A percentile compares a stretch with the other conserved stretches of the same genome.
phyloP scores from a whole-genome alignment of 2,888 invertebrate genomes.

The Chrysopilus asiliformis region DNA sequence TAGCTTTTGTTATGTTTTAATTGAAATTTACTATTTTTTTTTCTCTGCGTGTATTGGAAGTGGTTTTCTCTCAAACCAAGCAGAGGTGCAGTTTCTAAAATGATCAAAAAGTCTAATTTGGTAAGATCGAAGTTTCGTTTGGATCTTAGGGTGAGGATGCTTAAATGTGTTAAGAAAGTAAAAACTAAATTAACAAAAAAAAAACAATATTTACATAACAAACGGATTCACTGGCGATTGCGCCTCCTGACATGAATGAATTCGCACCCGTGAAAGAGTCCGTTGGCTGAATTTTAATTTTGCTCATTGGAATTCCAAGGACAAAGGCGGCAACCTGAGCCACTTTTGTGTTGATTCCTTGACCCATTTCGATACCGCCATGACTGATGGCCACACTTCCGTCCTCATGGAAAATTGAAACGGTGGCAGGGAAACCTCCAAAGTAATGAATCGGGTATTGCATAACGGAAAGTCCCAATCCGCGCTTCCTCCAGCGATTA shows the following conservation, averaged over 20 bases:
- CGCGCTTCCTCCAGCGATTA: conserved; percentile 72
- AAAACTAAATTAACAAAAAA: too few relatives aligned
- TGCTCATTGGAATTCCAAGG: conserved; percentile 52
- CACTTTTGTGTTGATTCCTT: conserved; percentile 55
- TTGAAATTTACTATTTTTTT: too few relatives aligned
- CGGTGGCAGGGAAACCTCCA: conserved; percentile 43
- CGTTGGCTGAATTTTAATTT: conserved; percentile 50
- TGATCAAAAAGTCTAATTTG: too few relatives aligned
- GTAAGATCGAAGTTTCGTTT: neutral
- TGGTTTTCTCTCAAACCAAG: too few relatives aligned
- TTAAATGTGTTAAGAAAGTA: too few relatives aligned
- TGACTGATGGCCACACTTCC: conserved; percentile 58
- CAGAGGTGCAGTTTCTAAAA: too few relatives aligned
- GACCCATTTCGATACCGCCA: conserved; percentile 60
- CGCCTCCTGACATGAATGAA: conserved; percentile 51
- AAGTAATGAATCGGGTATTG: conserved; percentile 44
- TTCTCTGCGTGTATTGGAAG: too few relatives aligned
- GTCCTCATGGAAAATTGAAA: conserved; percentile 56
- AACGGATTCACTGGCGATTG: conserved; percentile 56
- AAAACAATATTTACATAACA: conserved; percentile 40
- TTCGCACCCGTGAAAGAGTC: conserved; percentile 54
- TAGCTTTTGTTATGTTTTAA: too few relatives aligned
- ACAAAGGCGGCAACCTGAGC: conserved; percentile 61
- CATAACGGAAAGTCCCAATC: conserved; percentile 53
- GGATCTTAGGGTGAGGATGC: too few relatives aligned